phyloP scores from a whole-genome alignment of 1,140 invertebrate species.

The Bathynomus jamesi region DNA sequence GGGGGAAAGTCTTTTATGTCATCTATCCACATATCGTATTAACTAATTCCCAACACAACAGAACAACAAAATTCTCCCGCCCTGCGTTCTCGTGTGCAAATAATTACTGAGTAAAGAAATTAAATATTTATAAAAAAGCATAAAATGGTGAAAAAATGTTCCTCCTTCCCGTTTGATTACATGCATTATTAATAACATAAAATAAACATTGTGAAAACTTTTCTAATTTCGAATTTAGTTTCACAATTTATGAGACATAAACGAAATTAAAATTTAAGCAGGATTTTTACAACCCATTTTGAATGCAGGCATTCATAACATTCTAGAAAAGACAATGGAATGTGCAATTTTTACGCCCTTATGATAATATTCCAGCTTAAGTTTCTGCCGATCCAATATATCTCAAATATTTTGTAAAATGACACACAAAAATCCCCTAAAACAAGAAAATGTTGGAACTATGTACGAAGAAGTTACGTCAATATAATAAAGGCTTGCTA shows the following conservation, averaged over 20 bases:
- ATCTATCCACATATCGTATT: no score
- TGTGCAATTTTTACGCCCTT: not conserved
- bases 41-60: no score
- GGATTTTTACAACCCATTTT: not conserved
- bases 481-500: conserved; percentile 1
- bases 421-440: not conserved
- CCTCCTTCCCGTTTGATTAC: not conserved
- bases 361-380: conserved; percentile 1
- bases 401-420: not conserved
- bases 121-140: no score
- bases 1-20: no score
- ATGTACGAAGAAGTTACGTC: not conserved
- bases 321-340: not conserved
- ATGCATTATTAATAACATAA: not conserved
- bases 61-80: no score
- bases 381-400: not conserved
- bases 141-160: not conserved
- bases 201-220: conserved; percentile 1
- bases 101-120: no score
- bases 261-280: not conserved
- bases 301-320: conserved; percentile 1
- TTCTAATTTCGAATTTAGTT: not conserved
- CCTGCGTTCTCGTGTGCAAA: no score
- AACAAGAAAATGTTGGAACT: not conserved
- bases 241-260: conserved; percentile 1